A percentile compares a stretch with the other conserved stretches of the same genome.
These are phyloP conservation scores for Lymantria monacha DNA, from an alignment of 2,888 invertebrate genomes.

Conservation along the genomic window DNA sequence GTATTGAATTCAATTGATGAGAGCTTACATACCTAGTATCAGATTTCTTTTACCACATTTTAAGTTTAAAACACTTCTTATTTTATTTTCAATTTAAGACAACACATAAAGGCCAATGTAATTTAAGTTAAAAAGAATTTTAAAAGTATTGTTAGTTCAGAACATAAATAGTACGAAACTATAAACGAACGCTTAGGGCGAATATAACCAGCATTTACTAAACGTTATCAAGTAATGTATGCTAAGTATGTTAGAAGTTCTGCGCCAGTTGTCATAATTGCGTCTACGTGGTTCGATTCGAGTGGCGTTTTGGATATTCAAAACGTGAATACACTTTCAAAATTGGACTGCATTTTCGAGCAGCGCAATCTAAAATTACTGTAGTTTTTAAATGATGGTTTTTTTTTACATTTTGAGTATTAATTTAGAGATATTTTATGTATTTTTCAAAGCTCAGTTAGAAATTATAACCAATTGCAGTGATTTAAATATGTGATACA, in stretches of 20 bases:
- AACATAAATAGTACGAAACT: background rate
- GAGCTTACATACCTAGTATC: background rate
- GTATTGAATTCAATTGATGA: slow-evolving; percentile 6
- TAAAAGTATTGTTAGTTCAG: background rate
- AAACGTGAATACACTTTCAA: slow-evolving; percentile 24
- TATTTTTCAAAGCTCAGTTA: no score
- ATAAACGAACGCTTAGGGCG: background rate
- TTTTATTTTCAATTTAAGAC: background rate
- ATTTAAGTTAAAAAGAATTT: background rate
- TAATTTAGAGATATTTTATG: no score
- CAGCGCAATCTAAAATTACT: slow-evolving; percentile 2
- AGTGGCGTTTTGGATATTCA: slow-evolving; percentile 36
- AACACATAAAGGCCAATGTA: background rate
- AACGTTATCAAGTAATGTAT: slow-evolving; percentile 22
- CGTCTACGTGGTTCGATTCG: slow-evolving; percentile 56
- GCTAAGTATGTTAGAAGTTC: slow-evolving; percentile 32
- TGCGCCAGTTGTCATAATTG: slow-evolving; percentile 50
- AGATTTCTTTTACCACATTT: slow-evolving; percentile 1
- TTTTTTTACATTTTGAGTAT: background rate
- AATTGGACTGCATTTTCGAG: slow-evolving; percentile 30
- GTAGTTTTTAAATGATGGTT: slow-evolving; percentile 4
- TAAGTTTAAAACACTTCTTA: background rate
- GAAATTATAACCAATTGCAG: no score
- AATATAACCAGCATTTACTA: slow-evolving; percentile 14
- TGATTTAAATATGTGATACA: no score